phyloP scores from a whole-genome alignment of 2,113 vertebrate genomes.

The Chauna torquata region DNA sequence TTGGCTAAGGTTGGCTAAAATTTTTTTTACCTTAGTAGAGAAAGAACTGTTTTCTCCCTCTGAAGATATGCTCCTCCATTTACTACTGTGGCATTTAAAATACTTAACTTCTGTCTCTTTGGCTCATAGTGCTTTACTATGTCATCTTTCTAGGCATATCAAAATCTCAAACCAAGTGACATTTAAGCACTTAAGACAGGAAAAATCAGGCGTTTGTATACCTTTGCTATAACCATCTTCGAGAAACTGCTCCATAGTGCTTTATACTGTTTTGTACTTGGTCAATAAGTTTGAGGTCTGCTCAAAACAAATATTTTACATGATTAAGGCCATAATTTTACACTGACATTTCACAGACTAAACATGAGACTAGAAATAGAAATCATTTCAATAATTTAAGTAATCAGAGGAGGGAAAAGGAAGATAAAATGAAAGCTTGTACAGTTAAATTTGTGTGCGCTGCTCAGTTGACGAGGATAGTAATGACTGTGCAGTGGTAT shows the following conservation, averaged over 20 bases:
- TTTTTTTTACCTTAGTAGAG: background rate
- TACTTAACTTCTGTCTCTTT: background rate
- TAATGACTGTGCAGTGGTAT: background rate
- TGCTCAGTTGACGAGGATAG: background rate
- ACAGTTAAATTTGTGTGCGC: background rate
- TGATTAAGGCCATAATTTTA: conserved; percentile 47
- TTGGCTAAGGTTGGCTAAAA: background rate
- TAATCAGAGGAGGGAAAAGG: background rate
- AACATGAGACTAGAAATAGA: conserved; percentile 16
- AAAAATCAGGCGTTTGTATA: background rate
- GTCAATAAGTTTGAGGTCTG: conserved; percentile 29
- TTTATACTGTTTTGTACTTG: background rate
- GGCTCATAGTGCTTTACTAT: conserved; percentile 37
- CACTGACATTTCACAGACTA: conserved; percentile 37
- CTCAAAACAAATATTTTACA: conserved; percentile 27
- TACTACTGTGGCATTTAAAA: background rate
- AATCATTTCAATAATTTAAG: background rate
- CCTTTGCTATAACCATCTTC: background rate
- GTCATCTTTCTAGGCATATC: background rate
- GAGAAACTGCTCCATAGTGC: background rate
- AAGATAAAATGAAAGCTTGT: background rate
- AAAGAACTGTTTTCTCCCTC: background rate
- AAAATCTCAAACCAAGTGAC: background rate
- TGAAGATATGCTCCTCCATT: background rate
- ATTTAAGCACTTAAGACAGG: conserved; percentile 39